Evolutionary conservation across 2,888 invertebrate species (phyloP).

Genomic region (Oscheius sp.): DNA sequence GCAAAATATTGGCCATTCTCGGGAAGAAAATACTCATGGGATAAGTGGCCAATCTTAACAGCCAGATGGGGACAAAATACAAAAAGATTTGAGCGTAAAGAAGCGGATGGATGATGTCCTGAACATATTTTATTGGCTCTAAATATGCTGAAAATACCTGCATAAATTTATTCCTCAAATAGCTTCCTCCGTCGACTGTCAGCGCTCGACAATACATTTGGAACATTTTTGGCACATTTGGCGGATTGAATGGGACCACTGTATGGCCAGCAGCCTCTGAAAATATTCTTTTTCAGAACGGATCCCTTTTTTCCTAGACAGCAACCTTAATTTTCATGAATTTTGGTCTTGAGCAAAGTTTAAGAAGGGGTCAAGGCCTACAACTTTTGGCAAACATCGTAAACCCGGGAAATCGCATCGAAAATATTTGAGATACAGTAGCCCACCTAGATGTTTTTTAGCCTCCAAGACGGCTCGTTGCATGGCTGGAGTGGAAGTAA

Average conservation of each 20-base stretch:
- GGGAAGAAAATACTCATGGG: conserved; percentile 46
- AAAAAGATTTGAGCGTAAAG: conserved; percentile 42
- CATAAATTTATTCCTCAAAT: conserved; percentile 46
- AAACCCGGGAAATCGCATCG: no score
- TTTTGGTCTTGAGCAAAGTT: no score
- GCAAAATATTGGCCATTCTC: conserved; percentile 44
- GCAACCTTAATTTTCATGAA: no score
- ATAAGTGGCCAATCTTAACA: conserved; percentile 40
- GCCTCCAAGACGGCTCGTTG: conserved; percentile 58
- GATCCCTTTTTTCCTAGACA: no score
- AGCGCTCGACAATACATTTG: conserved; percentile 53
- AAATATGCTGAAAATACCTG: conserved; percentile 27
- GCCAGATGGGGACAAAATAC: conserved; percentile 47
- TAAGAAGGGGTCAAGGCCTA: no score
- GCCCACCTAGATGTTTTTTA: conserved; percentile 50
- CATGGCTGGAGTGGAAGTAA: conserved; percentile 56
- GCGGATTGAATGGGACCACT: conserved; percentile 57
- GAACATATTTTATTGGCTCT: conserved; percentile 1
- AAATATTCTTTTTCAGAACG: no score
- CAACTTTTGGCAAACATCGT: no score
- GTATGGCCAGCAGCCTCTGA: conserved; percentile 57
- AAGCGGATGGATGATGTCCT: conserved; percentile 50
- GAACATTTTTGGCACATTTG: conserved; percentile 45
- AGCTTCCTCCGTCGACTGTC: conserved; percentile 60
- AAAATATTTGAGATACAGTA: no score